Evolutionary conservation across 2,113 vertebrate species (phyloP).

Genomic region (Protobothrops flavoviridis): DNA sequence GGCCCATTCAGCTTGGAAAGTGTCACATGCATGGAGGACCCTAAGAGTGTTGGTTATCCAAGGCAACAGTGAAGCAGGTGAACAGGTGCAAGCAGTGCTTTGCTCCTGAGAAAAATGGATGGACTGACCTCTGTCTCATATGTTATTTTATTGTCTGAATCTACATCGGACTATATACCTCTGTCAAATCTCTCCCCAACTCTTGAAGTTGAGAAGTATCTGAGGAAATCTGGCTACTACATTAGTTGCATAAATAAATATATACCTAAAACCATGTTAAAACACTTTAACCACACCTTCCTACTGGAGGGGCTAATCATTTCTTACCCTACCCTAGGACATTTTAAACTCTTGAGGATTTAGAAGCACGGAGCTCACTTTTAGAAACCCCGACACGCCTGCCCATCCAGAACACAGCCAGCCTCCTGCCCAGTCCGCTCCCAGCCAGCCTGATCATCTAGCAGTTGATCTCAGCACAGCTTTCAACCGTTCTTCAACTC

Average conservation of each 20-base stretch:
- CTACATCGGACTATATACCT: background rate
- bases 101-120: background rate
- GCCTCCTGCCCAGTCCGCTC: background rate
- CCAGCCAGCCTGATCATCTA: rapidly evolving
- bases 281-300: slow-evolving; percentile 39
- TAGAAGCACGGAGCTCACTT: background rate
- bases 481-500: background rate
- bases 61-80: background rate
- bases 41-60: background rate
- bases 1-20: background rate
- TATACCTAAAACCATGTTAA: slow-evolving; percentile 46
- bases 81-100: background rate
- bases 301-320: slow-evolving; percentile 23
- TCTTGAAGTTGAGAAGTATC: slow-evolving; percentile 65
- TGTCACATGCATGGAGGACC: background rate
- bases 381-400: background rate
- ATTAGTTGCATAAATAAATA: slow-evolving; percentile 68
- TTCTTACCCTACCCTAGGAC: slow-evolving; percentile 42
- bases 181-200: background rate
- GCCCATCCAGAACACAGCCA: background rate
- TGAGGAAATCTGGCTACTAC: slow-evolving; percentile 41
- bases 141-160: slow-evolving; percentile 2
- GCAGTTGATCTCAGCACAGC: background rate
- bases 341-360: background rate
- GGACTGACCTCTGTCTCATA: background rate